Conservation (phyloP, 2,888 invertebrate species). For the Girardia tigrina region DNA sequence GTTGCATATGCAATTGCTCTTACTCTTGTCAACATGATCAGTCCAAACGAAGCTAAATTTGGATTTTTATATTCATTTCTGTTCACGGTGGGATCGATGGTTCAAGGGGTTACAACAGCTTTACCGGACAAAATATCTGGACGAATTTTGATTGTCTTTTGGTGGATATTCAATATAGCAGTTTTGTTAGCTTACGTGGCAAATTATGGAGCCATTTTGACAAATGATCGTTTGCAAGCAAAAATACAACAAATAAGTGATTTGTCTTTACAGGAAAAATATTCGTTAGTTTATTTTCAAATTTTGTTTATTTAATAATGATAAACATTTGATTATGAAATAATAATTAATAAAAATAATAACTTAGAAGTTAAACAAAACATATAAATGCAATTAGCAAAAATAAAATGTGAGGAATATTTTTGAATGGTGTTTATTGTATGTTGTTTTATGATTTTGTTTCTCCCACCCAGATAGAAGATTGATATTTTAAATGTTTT, state of each 20-base stretch:
- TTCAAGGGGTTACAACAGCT: constrained; percentile 13
- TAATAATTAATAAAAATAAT: too few species aligned
- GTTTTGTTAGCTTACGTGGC: not conserved
- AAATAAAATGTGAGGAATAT: too few species aligned
- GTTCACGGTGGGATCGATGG: not conserved
- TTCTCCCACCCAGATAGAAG: too few species aligned
- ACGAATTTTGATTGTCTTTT: not conserved
- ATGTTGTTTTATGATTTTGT: too few species aligned
- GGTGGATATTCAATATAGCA: constrained; percentile 16
- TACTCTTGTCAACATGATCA: not conserved
- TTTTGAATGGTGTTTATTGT: too few species aligned
- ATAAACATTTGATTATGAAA: too few species aligned
- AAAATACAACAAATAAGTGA: not conserved
- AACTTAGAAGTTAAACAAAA: too few species aligned
- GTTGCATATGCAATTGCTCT: not conserved
- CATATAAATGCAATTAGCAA: too few species aligned
- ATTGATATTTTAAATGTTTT: too few species aligned
- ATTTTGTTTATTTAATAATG: too few species aligned
- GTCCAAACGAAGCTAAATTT: not conserved
- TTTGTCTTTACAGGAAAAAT: not conserved
- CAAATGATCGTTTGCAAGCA: not conserved
- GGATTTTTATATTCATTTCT: not conserved
- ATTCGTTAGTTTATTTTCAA: not conserved
- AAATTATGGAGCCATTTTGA: not conserved
- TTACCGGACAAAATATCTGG: not conserved